phyloP scores from a whole-genome alignment of 2,797 vertebrate genomes.

The Peromyscus nudipes region DNA sequence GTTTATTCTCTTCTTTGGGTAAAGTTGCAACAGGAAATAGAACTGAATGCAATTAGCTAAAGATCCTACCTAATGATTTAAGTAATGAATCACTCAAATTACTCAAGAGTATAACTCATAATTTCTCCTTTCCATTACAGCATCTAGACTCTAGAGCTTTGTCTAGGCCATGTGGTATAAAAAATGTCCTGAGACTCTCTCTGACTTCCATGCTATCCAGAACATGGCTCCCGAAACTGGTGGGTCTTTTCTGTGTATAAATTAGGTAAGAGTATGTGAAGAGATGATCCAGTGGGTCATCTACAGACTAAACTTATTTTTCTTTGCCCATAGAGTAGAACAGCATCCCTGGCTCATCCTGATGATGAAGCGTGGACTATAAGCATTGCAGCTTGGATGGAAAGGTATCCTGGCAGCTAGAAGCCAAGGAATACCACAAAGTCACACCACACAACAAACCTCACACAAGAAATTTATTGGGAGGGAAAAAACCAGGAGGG shows the following conservation, averaged over 20 bases:
- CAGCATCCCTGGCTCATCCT: background rate
- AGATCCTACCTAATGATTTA: background rate
- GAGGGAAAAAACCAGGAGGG: no score
- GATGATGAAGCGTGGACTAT: background rate
- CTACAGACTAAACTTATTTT: background rate
- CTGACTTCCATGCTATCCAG: background rate
- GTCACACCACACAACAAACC: no score
- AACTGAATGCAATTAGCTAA: background rate
- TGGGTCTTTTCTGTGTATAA: background rate
- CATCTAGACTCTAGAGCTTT: background rate
- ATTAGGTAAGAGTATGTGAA: background rate
- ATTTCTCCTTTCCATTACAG: background rate
- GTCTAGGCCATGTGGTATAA: background rate
- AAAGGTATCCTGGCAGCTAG: no score
- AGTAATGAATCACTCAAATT: background rate
- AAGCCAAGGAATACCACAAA: no score
- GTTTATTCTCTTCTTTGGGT: background rate
- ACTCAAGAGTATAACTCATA: background rate
- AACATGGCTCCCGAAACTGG: background rate
- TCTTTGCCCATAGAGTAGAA: background rate
- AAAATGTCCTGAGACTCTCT: background rate
- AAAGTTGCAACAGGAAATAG: slow-evolving; percentile 29
- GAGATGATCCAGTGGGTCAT: background rate
- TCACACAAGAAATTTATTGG: no score
- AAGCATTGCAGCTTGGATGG: no score